These are phyloP conservation scores for Platypus cylindrus DNA, from an alignment of 2,888 invertebrate genomes.

Conservation along the genomic window DNA sequence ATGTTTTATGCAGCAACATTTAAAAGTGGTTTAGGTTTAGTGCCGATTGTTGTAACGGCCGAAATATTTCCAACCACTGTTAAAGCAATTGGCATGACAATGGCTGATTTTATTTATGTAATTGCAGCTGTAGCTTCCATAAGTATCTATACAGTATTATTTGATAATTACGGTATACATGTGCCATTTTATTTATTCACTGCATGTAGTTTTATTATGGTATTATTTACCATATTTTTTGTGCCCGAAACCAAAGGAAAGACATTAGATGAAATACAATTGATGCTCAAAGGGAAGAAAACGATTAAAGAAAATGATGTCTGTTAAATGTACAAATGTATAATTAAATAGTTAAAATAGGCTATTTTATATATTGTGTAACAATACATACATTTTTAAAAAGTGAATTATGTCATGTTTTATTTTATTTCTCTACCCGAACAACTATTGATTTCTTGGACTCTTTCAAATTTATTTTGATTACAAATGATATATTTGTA, in stretches of 20 bases:
- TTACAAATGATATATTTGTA: too few species aligned
- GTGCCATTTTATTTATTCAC: constrained; percentile 30
- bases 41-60: constrained; percentile 32
- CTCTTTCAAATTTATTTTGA: too few species aligned
- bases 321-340: too few species aligned
- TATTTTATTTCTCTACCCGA: too few species aligned
- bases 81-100: constrained; percentile 33
- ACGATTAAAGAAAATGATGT: too few species aligned
- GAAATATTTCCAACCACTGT: constrained; percentile 33
- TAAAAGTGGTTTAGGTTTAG: constrained; percentile 31
- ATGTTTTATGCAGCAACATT: constrained; percentile 31
- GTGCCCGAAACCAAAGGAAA: constrained; percentile 27
- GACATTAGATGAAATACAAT: constrained; percentile 26
- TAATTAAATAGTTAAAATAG: too few species aligned
- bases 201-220: constrained; percentile 6
- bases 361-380: too few species aligned
- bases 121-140: constrained; percentile 27
- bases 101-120: constrained; percentile 30
- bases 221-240: constrained; percentile 16
- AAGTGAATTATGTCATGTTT: too few species aligned
- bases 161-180: constrained; percentile 24
- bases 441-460: too few species aligned
- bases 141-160: constrained; percentile 25
- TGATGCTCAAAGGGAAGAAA: constrained; percentile 21
- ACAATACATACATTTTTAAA: too few species aligned